Evolutionary conservation across 2,888 invertebrate species (phyloP).

Genomic region (Pachliopta kotzebuea): DNA sequence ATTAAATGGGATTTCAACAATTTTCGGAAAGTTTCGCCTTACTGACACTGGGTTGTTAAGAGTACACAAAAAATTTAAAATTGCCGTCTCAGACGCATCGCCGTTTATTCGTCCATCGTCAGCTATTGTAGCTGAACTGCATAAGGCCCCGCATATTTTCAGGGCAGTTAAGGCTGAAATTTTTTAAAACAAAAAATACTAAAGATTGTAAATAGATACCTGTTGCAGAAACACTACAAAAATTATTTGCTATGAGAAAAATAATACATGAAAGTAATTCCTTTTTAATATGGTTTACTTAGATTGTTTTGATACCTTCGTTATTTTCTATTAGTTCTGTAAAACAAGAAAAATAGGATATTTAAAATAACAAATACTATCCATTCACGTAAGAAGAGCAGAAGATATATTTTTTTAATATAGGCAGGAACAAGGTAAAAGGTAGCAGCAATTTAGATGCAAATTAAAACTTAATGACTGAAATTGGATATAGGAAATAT

Average conservation of each 20-base stretch:
- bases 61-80: constrained; percentile 86
- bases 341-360: constrained; percentile 37
- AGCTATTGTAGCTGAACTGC: constrained; percentile 97
- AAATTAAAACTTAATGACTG: too few species aligned
- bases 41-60: constrained; percentile 87
- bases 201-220: neutral
- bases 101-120: constrained; percentile 88
- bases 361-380: neutral
- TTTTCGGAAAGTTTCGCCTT: constrained; percentile 89
- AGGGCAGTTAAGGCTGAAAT: constrained; percentile 86
- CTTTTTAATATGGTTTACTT: neutral
- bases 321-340: constrained; percentile 47
- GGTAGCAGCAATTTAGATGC: too few species aligned
- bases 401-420: too few species aligned
- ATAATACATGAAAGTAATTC: neutral
- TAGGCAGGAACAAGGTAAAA: too few species aligned
- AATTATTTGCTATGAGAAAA: neutral
- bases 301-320: constrained; percentile 42
- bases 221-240: neutral
- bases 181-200: neutral
- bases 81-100: constrained; percentile 96
- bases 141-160: constrained; percentile 94
- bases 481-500: too few species aligned
- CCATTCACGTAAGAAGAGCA: too few species aligned
- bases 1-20: constrained; percentile 95